Percentiles rank a stretch among this genome's conserved stretches.
phyloP scores from a whole-genome alignment of 2,888 invertebrate species.

The Pteria penguin region DNA sequence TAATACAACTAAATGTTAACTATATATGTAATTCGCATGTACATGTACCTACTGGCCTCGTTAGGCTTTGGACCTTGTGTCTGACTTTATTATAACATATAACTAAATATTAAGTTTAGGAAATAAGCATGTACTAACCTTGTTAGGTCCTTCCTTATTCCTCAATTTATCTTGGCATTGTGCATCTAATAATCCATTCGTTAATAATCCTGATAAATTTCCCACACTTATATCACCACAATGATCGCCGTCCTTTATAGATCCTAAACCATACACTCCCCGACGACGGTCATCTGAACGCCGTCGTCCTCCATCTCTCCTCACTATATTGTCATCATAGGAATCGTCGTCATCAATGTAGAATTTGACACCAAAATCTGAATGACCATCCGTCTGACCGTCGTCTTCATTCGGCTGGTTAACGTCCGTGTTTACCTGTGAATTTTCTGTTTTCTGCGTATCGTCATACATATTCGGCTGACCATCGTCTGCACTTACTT shows the following conservation, averaged over 20 bases:
- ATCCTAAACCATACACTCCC: neutral
- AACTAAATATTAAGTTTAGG: too few relatives aligned
- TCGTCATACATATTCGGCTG: neutral
- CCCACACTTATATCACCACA: too few relatives aligned
- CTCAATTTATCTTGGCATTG: too few relatives aligned
- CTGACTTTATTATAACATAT: too few relatives aligned
- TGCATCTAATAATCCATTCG: too few relatives aligned
- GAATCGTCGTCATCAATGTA: constrained; percentile 8
- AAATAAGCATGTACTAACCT: too few relatives aligned
- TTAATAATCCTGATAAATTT: too few relatives aligned
- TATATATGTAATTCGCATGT: too few relatives aligned
- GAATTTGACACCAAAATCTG: constrained; percentile 14
- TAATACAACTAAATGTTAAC: too few relatives aligned
- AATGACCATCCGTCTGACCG: neutral
- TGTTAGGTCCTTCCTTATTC: too few relatives aligned
- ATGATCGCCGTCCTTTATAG: neutral
- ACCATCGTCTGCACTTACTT: neutral
- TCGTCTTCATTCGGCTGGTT: neutral
- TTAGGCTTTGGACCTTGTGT: too few relatives aligned
- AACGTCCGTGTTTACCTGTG: neutral
- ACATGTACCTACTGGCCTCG: too few relatives aligned
- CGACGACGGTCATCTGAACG: neutral
- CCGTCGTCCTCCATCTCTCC: neutral
- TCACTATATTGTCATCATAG: neutral
- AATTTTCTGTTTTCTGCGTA: neutral